phyloP scores from a whole-genome alignment of 2,888 invertebrate species.

The Phytoseiulus persimilis region DNA sequence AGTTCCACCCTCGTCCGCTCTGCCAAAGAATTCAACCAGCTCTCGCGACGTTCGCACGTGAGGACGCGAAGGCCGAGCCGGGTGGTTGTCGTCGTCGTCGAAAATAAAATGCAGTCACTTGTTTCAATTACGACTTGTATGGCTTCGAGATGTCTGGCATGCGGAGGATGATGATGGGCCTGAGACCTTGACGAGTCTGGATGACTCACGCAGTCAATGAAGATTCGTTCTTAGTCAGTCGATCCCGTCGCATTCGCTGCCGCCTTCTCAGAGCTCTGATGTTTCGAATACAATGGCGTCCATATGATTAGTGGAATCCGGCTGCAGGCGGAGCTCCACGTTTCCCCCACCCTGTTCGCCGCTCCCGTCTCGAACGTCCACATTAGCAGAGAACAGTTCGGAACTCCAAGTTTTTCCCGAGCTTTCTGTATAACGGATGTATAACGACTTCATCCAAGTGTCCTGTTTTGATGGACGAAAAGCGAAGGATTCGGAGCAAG shows the following conservation, averaged over 20 bases:
- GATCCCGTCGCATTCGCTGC: background rate
- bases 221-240: background rate
- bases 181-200: background rate
- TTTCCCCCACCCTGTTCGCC: no score
- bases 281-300: background rate
- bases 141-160: background rate
- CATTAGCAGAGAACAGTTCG: no score
- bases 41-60: background rate
- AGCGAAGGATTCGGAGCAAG: background rate
- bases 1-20: background rate
- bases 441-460: background rate
- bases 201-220: background rate
- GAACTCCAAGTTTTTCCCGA: no score
- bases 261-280: background rate
- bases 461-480: background rate
- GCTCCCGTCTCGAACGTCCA: no score
- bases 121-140: conserved; percentile 5
- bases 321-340: no score
- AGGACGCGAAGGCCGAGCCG: background rate
- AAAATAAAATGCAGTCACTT: background rate
- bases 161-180: background rate
- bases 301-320: background rate
- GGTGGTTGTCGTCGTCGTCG: background rate
- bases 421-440: no score
- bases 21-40: background rate